These are phyloP conservation scores for Campodea augens DNA, from an alignment of 1,140 invertebrate genomes.

Conservation along the genomic window DNA sequence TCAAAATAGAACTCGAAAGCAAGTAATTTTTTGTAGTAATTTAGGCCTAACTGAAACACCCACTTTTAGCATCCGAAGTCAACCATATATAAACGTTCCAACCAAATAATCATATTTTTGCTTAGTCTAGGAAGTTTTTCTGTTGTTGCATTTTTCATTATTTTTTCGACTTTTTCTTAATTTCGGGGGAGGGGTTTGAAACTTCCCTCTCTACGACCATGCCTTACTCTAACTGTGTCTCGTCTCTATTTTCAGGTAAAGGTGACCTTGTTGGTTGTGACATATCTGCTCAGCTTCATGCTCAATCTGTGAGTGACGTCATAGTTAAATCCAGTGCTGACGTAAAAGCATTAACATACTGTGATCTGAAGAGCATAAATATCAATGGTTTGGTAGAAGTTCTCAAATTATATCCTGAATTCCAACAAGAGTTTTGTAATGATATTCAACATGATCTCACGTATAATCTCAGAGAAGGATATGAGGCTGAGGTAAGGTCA, in stretches of 20 bases:
- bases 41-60: no score
- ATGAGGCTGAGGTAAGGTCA: conserved; percentile 58
- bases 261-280: conserved; percentile 91
- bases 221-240: no score
- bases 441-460: conserved; percentile 91
- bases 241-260: conserved; percentile 74
- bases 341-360: conserved; percentile 84
- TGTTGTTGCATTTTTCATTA: not conserved
- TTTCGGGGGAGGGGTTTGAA: no score
- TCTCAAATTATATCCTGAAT: conserved; percentile 76
- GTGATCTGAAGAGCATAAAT: conserved; percentile 86
- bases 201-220: no score
- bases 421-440: conserved; percentile 76
- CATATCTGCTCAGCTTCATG: conserved; percentile 33
- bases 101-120: no score
- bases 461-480: conserved; percentile 84
- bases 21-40: no score
- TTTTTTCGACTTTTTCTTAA: no score
- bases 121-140: no score
- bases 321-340: conserved; percentile 84
- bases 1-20: no score
- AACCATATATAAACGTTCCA: no score
- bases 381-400: conserved; percentile 79
- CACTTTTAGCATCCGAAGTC: no score
- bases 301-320: conserved; percentile 33